These are phyloP conservation scores for Dioctria rufipes DNA, from an alignment of 2,888 invertebrate species.

Conservation along the genomic window DNA sequence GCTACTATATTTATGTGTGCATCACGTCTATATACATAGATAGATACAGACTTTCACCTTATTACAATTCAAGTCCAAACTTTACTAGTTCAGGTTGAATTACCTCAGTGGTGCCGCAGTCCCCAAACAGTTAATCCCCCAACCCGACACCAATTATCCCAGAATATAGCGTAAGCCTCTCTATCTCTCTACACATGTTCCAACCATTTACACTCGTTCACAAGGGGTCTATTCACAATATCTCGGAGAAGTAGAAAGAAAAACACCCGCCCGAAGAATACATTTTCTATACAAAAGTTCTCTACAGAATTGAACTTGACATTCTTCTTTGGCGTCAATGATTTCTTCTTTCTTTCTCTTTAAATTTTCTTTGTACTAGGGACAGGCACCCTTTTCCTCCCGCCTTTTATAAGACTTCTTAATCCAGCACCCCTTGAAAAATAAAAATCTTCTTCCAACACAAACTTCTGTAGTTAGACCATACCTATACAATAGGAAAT, in stretches of 20 bases:
- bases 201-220: slow-evolving; percentile 51
- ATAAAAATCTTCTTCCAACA: no score
- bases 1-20: no score
- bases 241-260: slow-evolving; percentile 2
- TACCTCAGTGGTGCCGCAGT: slow-evolving; percentile 53
- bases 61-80: slow-evolving; percentile 52
- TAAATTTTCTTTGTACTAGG: not conserved
- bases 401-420: no score
- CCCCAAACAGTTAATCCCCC: slow-evolving; percentile 52
- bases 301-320: slow-evolving; percentile 54
- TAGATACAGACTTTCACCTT: slow-evolving; percentile 15
- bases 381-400: no score
- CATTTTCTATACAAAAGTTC: slow-evolving; percentile 1
- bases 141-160: slow-evolving; percentile 49
- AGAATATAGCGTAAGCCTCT: slow-evolving; percentile 19
- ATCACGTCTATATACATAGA: not conserved
- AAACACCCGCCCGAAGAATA: slow-evolving; percentile 49
- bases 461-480: no score
- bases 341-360: slow-evolving; percentile 18
- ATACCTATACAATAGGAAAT: no score
- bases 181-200: slow-evolving; percentile 49
- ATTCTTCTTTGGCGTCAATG: slow-evolving; percentile 31
- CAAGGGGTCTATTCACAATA: slow-evolving; percentile 42
- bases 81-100: slow-evolving; percentile 43
- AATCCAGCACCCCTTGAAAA: no score